Percentiles rank a stretch among this genome's conserved stretches.
Conservation (phyloP, 2,888 invertebrate species). For the Aproaerema taeniolella region DNA sequence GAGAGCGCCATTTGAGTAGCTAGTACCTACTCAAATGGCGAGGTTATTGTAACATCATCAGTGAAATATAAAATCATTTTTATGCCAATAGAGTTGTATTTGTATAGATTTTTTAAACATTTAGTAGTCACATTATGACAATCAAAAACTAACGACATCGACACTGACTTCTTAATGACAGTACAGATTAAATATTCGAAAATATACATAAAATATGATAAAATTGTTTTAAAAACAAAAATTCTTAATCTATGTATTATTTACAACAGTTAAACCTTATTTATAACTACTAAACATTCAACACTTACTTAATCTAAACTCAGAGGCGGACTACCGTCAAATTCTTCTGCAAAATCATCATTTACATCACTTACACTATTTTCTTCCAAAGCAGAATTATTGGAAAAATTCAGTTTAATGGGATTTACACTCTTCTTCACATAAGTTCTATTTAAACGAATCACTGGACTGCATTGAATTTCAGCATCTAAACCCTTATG, state of each 20-base stretch:
- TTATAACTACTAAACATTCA: neutral
- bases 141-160: no score
- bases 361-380: conserved; percentile 27
- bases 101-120: no score
- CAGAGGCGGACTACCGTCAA: conserved; percentile 61
- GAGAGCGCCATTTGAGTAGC: no score
- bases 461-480: conserved; percentile 37
- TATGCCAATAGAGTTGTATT: no score
- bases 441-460: conserved; percentile 36
- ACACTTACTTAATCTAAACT: conserved; percentile 55
- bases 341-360: conserved; percentile 60
- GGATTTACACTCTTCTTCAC: conserved; percentile 45
- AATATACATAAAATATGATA: neutral
- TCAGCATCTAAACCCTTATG: conserved; percentile 13
- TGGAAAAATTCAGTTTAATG: conserved; percentile 42
- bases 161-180: neutral
- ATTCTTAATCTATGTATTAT: neutral
- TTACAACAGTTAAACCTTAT: neutral
- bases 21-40: no score
- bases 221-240: neutral
- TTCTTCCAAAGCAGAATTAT: conserved; percentile 23
- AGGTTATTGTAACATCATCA: no score
- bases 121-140: no score
- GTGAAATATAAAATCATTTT: no score
- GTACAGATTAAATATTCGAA: neutral